Conservation (phyloP, 2,888 invertebrate genomes). For the Drosophila paramelanica region DNA sequence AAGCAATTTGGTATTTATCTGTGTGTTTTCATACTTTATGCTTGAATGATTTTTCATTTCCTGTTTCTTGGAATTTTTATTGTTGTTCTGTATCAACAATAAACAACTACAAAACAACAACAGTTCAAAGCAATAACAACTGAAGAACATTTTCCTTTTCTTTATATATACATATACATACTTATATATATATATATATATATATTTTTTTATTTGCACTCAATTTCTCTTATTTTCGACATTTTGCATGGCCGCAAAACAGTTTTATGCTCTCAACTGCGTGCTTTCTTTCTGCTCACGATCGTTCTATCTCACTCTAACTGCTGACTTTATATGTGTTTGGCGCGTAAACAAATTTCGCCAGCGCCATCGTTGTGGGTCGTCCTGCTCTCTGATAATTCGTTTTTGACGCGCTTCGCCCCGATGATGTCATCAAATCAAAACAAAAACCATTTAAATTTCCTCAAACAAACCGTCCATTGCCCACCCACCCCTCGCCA, state of each 20-base stretch:
- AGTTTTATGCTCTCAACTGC: slow-evolving; percentile 25
- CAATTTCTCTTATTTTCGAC: slow-evolving; percentile 41
- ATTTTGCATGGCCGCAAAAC: slow-evolving; percentile 44
- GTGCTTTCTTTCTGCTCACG: background rate
- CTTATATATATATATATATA: background rate
- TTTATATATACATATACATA: background rate
- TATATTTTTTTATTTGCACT: slow-evolving; percentile 48
- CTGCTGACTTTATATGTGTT: slow-evolving; percentile 19
- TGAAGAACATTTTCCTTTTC: slow-evolving; percentile 31
- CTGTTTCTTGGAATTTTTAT: slow-evolving; percentile 59
- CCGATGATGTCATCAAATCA: slow-evolving; percentile 74
- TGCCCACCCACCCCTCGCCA: background rate
- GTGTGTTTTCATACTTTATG: slow-evolving; percentile 75
- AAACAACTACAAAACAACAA: slow-evolving; percentile 34
- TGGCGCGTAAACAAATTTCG: slow-evolving; percentile 61
- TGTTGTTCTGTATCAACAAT: slow-evolving; percentile 53
- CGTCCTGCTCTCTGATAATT: slow-evolving; percentile 57
- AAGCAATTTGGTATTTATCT: slow-evolving; percentile 71
- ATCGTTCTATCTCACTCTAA: background rate
- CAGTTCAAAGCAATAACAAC: slow-evolving; percentile 54
- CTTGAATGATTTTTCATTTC: slow-evolving; percentile 76
- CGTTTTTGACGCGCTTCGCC: slow-evolving; percentile 62
- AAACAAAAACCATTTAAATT: slow-evolving; percentile 68
- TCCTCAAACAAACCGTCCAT: background rate
- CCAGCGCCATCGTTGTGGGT: slow-evolving; percentile 29